A percentile compares a stretch with the other conserved stretches of the same genome.
phyloP scores from a whole-genome alignment of 1,140 invertebrate genomes.

The Diabrotica undecimpunctata region DNA sequence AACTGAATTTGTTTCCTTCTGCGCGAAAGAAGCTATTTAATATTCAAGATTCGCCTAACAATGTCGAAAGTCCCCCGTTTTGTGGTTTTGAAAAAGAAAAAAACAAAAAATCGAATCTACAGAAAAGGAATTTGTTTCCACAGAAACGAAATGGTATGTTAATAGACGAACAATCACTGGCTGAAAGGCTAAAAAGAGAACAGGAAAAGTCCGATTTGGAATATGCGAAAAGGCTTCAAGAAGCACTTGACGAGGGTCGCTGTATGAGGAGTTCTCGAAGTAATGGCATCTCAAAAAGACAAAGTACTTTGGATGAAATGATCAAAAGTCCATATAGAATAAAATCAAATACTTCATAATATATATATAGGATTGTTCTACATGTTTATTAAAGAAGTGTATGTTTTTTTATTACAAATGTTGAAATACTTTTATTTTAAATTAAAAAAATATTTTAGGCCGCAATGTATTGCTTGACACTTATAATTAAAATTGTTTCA shows the following conservation, averaged over 20 bases:
- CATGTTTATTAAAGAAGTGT: background rate
- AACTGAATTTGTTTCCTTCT: background rate
- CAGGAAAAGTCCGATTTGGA: slow-evolving; percentile 37
- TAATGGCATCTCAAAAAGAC: slow-evolving; percentile 21
- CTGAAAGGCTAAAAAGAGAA: background rate
- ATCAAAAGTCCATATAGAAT: slow-evolving; percentile 18
- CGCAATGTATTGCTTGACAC: no score
- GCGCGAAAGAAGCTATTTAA: background rate
- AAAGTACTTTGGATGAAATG: slow-evolving; percentile 30
- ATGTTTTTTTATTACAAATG: background rate
- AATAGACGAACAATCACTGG: background rate
- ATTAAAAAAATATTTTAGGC: no score
- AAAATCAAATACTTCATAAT: slow-evolving; percentile 4
- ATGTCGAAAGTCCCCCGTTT: slow-evolving; percentile 14
- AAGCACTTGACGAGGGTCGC: slow-evolving; percentile 27
- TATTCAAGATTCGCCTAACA: background rate
- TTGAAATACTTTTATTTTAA: background rate
- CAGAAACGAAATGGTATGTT: background rate
- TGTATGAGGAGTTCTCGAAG: slow-evolving; percentile 14
- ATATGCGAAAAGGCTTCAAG: slow-evolving; percentile 36
- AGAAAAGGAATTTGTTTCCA: background rate
- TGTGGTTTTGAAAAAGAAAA: slow-evolving; percentile 17
- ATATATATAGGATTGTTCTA: background rate
- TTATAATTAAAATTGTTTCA: no score
- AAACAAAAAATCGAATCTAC: slow-evolving; percentile 4